Base-by-base conservation (phyloP, 2,113 vertebrate species). In the Anser cygnoides region DNA sequence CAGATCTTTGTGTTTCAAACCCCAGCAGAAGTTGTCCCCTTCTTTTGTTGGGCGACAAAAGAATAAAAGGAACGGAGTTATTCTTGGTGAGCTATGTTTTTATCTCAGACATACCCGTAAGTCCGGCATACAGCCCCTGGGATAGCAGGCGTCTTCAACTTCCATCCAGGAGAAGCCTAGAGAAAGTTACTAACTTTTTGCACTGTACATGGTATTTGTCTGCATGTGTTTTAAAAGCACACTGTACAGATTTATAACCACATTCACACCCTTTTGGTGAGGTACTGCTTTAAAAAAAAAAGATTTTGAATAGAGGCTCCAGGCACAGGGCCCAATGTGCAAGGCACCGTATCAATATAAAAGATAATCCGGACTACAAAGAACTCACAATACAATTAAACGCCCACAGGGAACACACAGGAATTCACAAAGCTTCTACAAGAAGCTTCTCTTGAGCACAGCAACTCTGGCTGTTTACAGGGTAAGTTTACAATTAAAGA, bases 1-100 rank as follows among this genome's bases (percentile, higher is more conserved):
- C 83, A 62, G 26, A 86, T 95, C 88, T 92, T 96, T 96, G 93
- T 95, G 79, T 92, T 90, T 92, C 82, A 74, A 75, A 84, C 17
- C 89, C 33, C 61, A 81, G 43, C 57, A 90, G 80, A 82, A 90
- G 61, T 92, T 12, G 33, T 57, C 35, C 41, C 26, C 68, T 88
- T 79, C 78, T 85, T 94, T 93, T 93, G 76, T 93, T 84, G 68
- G 79, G 49, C 92, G 90, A 94, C 83, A 92, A 94, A 94, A 94
- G 83, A 94, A 94, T 84, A 81, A 93, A 88, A 90, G 83, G n/a
- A 91, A 83, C 15, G 66, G 70, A 85, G 11, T 68, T 93, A 37
- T 70, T 89, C 84, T 72, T 85, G 55, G 46, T 44, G 92, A 90
- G 61, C 79, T 78, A 33, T 31, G 71, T 84, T 95, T 95, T 92